Evolutionary conservation across 2,113 vertebrate species (phyloP), one percentile per base, ranked within the genome.

Genomic region (Passer domesticus): DNA sequence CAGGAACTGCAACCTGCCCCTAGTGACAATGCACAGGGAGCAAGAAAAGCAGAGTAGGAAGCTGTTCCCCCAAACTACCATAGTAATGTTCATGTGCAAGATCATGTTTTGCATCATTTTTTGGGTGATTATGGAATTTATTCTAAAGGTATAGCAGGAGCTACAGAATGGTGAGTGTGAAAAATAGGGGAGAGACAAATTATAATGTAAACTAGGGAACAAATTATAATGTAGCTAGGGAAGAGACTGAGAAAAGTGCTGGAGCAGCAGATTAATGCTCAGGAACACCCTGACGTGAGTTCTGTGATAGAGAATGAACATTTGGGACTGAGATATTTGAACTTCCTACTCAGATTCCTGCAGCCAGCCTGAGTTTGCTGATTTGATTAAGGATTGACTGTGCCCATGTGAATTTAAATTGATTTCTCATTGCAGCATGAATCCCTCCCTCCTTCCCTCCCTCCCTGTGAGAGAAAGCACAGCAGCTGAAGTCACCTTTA

Each of bases 391-490:
- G 74, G 77, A 79, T 47, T 89, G 93, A 58, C 78, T 76, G 63
- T 87, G 70, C 62, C 46, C 50, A 33, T 62, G 58, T 94, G 87
- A 87, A 87, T 97, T 89, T 89, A 89, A 85, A 95, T 60, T 92
- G 91, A 91, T 95, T 94, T 92, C 83, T 91, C n/a, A 33, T 33
- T 82, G 63, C 87, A 80, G 27, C 43, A 30, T 69, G 81, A 91
- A 62, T 75, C 52, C 21, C 37, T 75, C 50, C 53, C 28, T 92
- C 35, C 13, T 55, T 89, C 35, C 31, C 18, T 87, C 18, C 24
- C 58, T 79, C 52, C 23, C n/a, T 47, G 31, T 3, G 5, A 69
- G 62, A 72, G 69, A 46, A 89, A 44, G 44, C 69, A 37, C 31
- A 43, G 60, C 44, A 75, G 53, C 87, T 92, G 55, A 79, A 91